These are phyloP conservation scores for Hoplias malabaricus DNA, from an alignment of 2,113 vertebrate species.

Conservation along the genomic window DNA sequence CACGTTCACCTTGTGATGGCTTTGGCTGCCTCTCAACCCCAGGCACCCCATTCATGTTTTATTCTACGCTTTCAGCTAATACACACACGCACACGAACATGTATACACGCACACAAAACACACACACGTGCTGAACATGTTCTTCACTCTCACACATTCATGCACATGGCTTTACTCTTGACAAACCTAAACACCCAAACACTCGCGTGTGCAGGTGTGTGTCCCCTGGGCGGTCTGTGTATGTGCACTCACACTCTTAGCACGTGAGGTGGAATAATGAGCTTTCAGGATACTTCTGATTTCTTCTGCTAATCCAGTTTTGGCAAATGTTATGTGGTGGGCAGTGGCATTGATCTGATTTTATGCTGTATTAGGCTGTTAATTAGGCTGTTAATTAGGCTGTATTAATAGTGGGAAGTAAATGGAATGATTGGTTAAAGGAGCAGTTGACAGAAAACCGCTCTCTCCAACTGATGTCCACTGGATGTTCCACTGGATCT, in stretches of 20 bases:
- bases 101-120: neutral
- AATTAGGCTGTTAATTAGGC: too few species aligned
- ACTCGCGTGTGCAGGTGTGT: neutral
- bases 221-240: neutral
- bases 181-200: constrained; percentile 18
- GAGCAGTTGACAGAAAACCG: too few species aligned
- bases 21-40: neutral
- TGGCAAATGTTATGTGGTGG: too few species aligned
- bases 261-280: constrained; percentile 51
- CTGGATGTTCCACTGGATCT: too few species aligned
- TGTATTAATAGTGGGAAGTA: too few species aligned
- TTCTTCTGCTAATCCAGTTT: neutral
- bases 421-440: too few species aligned
- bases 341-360: too few species aligned
- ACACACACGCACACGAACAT: neutral
- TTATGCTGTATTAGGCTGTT: too few species aligned
- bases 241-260: constrained; percentile 7
- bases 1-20: neutral
- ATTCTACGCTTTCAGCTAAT: neutral
- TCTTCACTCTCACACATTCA: neutral
- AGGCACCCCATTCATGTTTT: neutral
- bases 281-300: neutral
- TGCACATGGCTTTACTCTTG: neutral
- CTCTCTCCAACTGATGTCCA: too few species aligned
- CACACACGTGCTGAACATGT: neutral